Conservation (phyloP, 2,888 invertebrate genomes). For the Brachyptera risi region DNA sequence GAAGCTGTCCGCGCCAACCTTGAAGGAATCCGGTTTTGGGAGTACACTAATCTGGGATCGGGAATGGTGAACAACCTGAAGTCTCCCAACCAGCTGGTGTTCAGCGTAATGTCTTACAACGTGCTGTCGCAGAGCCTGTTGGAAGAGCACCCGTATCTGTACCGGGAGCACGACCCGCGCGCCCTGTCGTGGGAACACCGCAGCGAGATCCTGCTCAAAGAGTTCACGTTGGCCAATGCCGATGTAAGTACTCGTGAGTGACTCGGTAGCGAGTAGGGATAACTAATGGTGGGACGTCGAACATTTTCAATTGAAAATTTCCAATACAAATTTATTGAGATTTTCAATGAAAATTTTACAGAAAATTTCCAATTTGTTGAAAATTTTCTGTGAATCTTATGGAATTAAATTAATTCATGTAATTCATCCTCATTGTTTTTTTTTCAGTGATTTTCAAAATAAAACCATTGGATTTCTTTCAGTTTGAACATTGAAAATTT, state of each 20-base stretch:
- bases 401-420: no score
- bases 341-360: no score
- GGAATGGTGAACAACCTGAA: neutral
- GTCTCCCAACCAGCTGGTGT: slow-evolving; percentile 36
- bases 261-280: neutral
- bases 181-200: slow-evolving; percentile 69
- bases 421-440: no score
- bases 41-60: neutral
- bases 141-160: slow-evolving; percentile 68
- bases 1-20: neutral
- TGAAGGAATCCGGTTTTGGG: neutral
- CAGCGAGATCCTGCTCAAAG: slow-evolving; percentile 52
- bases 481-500: no score
- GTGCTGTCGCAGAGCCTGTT: slow-evolving; percentile 81
- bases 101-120: slow-evolving; percentile 81
- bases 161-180: slow-evolving; percentile 54
- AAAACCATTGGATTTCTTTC: no score
- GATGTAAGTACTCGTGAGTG: slow-evolving; percentile 58
- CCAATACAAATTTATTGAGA: no score
- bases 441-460: no score
- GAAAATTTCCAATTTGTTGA: no score
- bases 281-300: no score
- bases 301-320: no score
- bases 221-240: slow-evolving; percentile 54
- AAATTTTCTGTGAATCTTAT: no score